Evolutionary conservation across 2,888 invertebrate species (phyloP).

Genomic region (Heliconius aoede): DNA sequence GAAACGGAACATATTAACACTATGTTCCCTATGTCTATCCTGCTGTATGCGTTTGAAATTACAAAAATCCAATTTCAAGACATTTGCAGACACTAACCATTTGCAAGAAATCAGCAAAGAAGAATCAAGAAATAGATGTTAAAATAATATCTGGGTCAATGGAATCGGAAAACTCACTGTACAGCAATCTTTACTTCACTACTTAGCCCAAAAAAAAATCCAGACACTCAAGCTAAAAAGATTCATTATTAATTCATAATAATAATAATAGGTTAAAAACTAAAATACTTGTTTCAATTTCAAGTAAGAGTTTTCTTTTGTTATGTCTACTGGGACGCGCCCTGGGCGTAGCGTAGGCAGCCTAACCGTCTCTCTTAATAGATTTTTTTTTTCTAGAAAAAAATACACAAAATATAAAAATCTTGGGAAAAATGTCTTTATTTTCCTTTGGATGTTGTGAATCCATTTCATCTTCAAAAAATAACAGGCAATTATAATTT

Average conservation of each 20-base stretch:
- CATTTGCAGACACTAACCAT: no score
- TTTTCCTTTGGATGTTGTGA: conserved; percentile 18
- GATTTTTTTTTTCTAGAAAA: conserved; percentile 16
- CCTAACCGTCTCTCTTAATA: conserved; percentile 23
- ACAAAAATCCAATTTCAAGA: no score
- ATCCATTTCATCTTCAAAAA: conserved; percentile 19
- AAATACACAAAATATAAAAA: conserved; percentile 8
- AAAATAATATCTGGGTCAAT: not conserved
- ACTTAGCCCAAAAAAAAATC: not conserved
- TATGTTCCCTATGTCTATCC: no score
- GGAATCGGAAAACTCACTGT: not conserved
- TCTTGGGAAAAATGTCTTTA: conserved; percentile 14
- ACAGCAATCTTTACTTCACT: not conserved
- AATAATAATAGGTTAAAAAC: conserved; percentile 7
- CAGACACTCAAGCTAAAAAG: not conserved
- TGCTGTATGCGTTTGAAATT: no score
- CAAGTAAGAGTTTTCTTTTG: conserved; percentile 17
- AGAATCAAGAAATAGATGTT: no score
- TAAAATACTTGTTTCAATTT: conserved; percentile 8
- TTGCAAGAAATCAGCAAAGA: no score
- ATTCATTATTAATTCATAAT: not conserved
- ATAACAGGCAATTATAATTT: conserved; percentile 26
- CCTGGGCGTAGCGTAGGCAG: conserved; percentile 13
- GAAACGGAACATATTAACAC: no score
- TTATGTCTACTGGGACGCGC: conserved; percentile 23